Evolutionary conservation across 2,888 invertebrate genomes (phyloP).

Genomic region (Ichneumoninae sp.): DNA sequence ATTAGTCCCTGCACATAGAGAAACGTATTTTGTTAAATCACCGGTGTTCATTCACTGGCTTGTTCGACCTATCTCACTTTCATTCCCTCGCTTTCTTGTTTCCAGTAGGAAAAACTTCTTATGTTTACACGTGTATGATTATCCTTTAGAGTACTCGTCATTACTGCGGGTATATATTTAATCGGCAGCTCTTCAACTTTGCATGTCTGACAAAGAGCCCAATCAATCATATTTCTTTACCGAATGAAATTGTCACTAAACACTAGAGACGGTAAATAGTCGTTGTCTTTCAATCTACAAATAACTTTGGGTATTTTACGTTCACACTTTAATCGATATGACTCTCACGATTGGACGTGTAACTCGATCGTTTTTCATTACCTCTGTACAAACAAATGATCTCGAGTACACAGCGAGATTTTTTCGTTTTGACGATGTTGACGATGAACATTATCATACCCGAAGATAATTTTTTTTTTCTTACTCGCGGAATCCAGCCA

Average conservation of each 20-base stretch:
- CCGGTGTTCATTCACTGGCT: slow-evolving; percentile 20
- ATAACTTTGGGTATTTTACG: slow-evolving; percentile 45
- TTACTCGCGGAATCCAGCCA: slow-evolving; percentile 9
- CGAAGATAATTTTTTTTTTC: neutral
- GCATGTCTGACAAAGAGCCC: slow-evolving; percentile 22
- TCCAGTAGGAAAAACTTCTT: slow-evolving; percentile 69
- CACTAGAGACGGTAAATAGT: slow-evolving; percentile 79
- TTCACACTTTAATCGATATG: slow-evolving; percentile 31
- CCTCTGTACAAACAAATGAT: slow-evolving; percentile 29
- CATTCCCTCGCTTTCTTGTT: slow-evolving; percentile 57
- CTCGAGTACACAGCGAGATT: slow-evolving; percentile 6
- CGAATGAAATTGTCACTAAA: slow-evolving; percentile 71
- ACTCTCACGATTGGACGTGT: slow-evolving; percentile 44
- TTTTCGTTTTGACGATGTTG: slow-evolving; percentile 1
- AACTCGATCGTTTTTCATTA: slow-evolving; percentile 23
- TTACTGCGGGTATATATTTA: slow-evolving; percentile 70
- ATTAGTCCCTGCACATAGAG: neutral
- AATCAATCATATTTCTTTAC: slow-evolving; percentile 71
- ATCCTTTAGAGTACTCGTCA: slow-evolving; percentile 71
- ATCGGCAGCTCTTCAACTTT: slow-evolving; percentile 51
- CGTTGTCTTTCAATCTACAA: slow-evolving; percentile 77
- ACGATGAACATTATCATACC: slow-evolving; percentile 1
- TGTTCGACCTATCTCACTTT: slow-evolving; percentile 25
- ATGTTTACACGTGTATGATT: slow-evolving; percentile 64
- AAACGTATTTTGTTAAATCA: too few species aligned